Evolutionary conservation across 2,888 invertebrate species (phyloP).

Genomic region (Flabesymbios commensalis): DNA sequence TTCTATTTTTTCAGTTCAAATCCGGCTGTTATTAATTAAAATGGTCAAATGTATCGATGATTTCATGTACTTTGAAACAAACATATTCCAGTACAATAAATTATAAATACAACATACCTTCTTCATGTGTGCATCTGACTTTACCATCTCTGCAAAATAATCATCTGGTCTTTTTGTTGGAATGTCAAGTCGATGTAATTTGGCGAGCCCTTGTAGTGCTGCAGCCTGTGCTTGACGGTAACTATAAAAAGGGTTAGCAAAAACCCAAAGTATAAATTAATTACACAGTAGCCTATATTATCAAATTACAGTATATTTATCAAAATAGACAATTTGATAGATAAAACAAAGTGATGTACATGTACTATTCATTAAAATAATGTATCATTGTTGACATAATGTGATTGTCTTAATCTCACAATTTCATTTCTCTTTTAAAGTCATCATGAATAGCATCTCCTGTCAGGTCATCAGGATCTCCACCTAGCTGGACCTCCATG

Average conservation of each 20-base stretch:
- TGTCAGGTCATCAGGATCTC: conserved; percentile 24
- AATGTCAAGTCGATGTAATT: conserved; percentile 75
- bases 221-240: conserved; percentile 72
- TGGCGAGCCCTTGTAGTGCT: conserved; percentile 78
- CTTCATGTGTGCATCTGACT: conserved; percentile 96
- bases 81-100: too few species aligned
- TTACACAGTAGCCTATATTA: too few species aligned
- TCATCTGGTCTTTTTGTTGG: conserved; percentile 88
- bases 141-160: conserved; percentile 99
- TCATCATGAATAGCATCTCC: conserved; percentile 68
- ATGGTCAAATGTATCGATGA: too few species aligned
- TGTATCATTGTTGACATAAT: too few species aligned
- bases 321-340: too few species aligned
- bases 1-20: too few species aligned
- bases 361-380: too few species aligned
- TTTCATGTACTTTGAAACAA: too few species aligned
- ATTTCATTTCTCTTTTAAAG: conserved; percentile 86
- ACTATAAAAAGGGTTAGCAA: conserved; percentile 44
- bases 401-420: too few species aligned
- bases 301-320: too few species aligned
- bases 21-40: too few species aligned
- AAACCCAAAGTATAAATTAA: background rate
- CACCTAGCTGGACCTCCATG: conserved; percentile 28
- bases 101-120: conserved; percentile 72
- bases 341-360: too few species aligned